Percentiles rank a stretch among this genome's conserved stretches.
These are phyloP conservation scores for Apeira syringaria DNA, from an alignment of 2,888 invertebrate genomes.

Conservation along the genomic window DNA sequence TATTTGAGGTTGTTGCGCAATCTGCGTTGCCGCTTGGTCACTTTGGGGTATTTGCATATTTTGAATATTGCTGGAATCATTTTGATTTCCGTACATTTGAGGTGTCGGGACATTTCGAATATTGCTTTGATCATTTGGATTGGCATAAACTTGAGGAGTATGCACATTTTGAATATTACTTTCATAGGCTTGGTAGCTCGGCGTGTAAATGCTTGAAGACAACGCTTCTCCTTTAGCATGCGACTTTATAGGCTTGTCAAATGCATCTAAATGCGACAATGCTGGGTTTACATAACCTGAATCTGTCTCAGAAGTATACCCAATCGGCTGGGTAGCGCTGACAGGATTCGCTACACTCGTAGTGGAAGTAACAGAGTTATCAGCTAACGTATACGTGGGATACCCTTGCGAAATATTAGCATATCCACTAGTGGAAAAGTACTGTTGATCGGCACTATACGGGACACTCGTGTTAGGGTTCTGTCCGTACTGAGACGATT, in stretches of 20 bases:
- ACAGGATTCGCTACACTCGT: conserved; percentile 31
- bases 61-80: conserved; percentile 8
- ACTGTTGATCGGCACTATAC: conserved; percentile 45
- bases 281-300: conserved; percentile 37
- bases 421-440: conserved; percentile 48
- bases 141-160: conserved; percentile 23
- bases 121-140: conserved; percentile 7
- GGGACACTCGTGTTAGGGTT: conserved; percentile 29
- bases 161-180: conserved; percentile 17
- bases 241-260: conserved; percentile 72
- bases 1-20: conserved; percentile 4
- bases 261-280: conserved; percentile 56
- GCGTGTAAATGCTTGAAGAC: conserved; percentile 42
- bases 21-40: conserved; percentile 9
- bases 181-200: conserved; percentile 38
- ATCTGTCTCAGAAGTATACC: conserved; percentile 33
- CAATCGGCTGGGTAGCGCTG: conserved; percentile 42
- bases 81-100: conserved; percentile 19
- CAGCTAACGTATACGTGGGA: conserved; percentile 53
- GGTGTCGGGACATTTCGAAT: conserved; percentile 21
- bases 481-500: conserved; percentile 40
- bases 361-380: conserved; percentile 43
- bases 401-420: conserved; percentile 54
- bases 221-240: conserved; percentile 71
- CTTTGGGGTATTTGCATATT: conserved; percentile 4